phyloP scores from a whole-genome alignment of 1,140 invertebrate genomes.

The Lysiphlebus fabarum region DNA sequence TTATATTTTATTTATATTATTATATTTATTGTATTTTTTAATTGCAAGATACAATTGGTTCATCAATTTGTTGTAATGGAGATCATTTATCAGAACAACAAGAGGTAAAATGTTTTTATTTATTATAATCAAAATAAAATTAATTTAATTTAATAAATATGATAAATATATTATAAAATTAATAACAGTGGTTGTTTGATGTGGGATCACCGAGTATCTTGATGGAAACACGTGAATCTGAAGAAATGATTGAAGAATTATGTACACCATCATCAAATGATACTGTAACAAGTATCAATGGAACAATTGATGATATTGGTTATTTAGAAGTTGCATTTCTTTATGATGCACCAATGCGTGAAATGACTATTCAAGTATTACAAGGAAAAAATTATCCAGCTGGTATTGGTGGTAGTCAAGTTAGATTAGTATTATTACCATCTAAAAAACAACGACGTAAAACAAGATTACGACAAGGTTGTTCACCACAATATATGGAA shows the following conservation, averaged over 20 bases:
- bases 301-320: constrained; percentile 61
- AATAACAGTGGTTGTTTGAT: constrained; percentile 49
- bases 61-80: constrained; percentile 38
- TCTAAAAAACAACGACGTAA: constrained; percentile 91
- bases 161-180: not conserved
- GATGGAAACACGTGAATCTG: constrained; percentile 46
- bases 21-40: constrained; percentile 15
- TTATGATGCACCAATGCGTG: constrained; percentile 83
- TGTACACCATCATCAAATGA: constrained; percentile 37
- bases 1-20: constrained; percentile 4
- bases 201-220: constrained; percentile 44
- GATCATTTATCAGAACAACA: constrained; percentile 45
- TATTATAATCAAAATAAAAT: not conserved
- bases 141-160: no score
- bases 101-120: constrained; percentile 36
- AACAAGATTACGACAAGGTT: constrained; percentile 83
- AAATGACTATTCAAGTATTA: constrained; percentile 80
- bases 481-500: constrained; percentile 88
- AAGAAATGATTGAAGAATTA: constrained; percentile 41
- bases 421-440: constrained; percentile 80
- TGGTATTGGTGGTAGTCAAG: constrained; percentile 74
- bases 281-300: constrained; percentile 42
- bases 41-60: constrained; percentile 40
- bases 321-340: constrained; percentile 81
- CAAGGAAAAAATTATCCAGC: constrained; percentile 78